Conservation (phyloP, 30 jellyfish, hydroid and myxozoan genomes). For the Phacellophora camtschatica region DNA sequence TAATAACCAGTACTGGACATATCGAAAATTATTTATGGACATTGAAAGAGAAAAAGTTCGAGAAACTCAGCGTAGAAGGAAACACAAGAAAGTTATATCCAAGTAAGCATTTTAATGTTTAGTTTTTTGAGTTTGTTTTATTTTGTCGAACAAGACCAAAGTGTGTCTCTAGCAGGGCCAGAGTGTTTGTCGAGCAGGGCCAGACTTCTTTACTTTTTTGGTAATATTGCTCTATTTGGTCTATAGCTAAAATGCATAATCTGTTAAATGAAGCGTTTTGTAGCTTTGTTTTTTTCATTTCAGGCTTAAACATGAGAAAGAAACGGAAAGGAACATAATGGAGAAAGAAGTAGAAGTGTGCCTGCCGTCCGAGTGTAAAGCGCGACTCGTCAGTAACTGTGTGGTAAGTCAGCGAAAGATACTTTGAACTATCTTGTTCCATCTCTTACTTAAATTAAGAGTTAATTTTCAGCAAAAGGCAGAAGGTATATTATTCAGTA, state of each 20-base stretch:
- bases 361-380: neutral
- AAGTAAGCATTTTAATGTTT: constrained; percentile 12
- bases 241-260: no score
- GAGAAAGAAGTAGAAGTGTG: constrained; percentile 53
- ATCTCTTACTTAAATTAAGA: no score
- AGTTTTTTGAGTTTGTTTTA: no score
- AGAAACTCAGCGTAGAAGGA: constrained; percentile 51
- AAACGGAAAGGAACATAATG: constrained; percentile 24
- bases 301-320: constrained; percentile 60
- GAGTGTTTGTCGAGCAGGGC: no score
- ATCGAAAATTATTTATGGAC: constrained; percentile 75
- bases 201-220: no score
- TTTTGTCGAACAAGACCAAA: no score
- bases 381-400: neutral
- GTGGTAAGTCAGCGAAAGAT: neutral
- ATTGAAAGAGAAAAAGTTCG: constrained; percentile 86
- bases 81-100: constrained; percentile 46
- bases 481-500: no score
- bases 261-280: no score
- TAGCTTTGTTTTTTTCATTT: neutral
- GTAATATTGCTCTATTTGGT: no score
- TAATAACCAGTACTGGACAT: constrained; percentile 75
- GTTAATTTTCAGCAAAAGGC: no score
- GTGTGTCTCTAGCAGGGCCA: no score
- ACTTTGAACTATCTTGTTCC: no score